Evolutionary conservation across 1,140 invertebrate species (phyloP).

Genomic region (Papilio glaucus): DNA sequence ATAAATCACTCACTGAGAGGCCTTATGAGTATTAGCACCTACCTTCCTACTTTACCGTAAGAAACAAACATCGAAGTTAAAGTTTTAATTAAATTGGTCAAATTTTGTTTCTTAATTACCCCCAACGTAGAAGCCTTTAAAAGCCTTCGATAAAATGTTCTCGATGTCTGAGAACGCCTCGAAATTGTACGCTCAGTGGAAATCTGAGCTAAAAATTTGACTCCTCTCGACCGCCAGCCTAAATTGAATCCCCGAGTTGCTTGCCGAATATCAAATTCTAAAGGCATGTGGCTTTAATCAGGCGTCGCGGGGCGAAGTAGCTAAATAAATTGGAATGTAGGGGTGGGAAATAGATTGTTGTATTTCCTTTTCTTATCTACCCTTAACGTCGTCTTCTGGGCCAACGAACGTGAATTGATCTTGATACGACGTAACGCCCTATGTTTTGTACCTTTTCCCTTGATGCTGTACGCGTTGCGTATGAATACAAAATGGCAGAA

Average conservation of each 20-base stretch:
- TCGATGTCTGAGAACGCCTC: constrained; percentile 16
- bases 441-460: constrained; percentile 25
- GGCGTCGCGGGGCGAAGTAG: constrained; percentile 18
- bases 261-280: constrained; percentile 35
- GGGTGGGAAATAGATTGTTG: constrained; percentile 20
- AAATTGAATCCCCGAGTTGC: constrained; percentile 29
- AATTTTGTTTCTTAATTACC: constrained; percentile 18
- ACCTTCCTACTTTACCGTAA: background rate
- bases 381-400: constrained; percentile 30
- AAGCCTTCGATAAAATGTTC: constrained; percentile 14
- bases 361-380: constrained; percentile 27
- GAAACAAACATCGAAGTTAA: background rate
- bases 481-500: constrained; percentile 9
- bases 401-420: constrained; percentile 19
- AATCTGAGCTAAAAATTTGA: constrained; percentile 23
- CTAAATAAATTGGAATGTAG: constrained; percentile 33
- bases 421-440: constrained; percentile 25
- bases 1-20: too few relatives aligned
- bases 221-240: constrained; percentile 13
- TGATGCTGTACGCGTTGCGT: background rate
- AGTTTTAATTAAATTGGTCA: constrained; percentile 12
- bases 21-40: background rate
- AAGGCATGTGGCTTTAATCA: constrained; percentile 33
- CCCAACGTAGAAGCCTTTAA: background rate
- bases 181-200: constrained; percentile 11